phyloP scores from a whole-genome alignment of 92 coral and sea anemone genomes.

The Ricordea florida region DNA sequence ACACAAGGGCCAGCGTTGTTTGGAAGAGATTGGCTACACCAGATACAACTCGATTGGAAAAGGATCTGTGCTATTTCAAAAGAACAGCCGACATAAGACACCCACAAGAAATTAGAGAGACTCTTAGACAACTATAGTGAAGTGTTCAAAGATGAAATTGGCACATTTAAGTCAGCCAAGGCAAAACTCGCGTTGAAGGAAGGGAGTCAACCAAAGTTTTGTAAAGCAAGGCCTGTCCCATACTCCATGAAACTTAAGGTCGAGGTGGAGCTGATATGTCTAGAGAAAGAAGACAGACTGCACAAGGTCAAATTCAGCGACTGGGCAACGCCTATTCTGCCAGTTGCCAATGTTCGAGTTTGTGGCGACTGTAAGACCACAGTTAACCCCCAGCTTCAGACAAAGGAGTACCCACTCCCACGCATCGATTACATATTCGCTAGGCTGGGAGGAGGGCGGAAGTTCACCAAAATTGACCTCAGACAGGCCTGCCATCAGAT shows the following conservation, averaged over 20 bases:
- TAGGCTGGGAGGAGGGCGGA: constrained; percentile 27
- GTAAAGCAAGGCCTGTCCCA: constrained; percentile 45
- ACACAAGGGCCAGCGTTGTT: constrained; percentile 33
- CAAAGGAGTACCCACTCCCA: constrained; percentile 64
- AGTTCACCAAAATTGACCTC: constrained; percentile 27
- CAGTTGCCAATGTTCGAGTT: constrained; percentile 27
- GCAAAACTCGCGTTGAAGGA: constrained; percentile 8
- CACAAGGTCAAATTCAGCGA: constrained; percentile 51
- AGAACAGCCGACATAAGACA: neutral
- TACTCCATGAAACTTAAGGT: constrained; percentile 36
- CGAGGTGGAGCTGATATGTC: constrained; percentile 17
- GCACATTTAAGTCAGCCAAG: constrained; percentile 17
- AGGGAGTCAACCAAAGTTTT: constrained; percentile 37
- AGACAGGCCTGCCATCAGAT: constrained; percentile 52
- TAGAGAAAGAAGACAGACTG: constrained; percentile 28
- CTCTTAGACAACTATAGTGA: constrained; percentile 37
- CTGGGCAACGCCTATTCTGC: constrained; percentile 40
- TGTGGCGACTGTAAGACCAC: constrained; percentile 52
- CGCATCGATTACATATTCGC: constrained; percentile 49
- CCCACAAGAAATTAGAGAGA: constrained; percentile 22
- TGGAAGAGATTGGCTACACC: constrained; percentile 49
- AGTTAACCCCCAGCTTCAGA: constrained; percentile 31
- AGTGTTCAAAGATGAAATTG: constrained; percentile 28
- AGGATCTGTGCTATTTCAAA: neutral
- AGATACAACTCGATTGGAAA: constrained; percentile 33